phyloP scores from a whole-genome alignment of 2,797 vertebrate genomes.

The Microctenopoma lineatum region DNA sequence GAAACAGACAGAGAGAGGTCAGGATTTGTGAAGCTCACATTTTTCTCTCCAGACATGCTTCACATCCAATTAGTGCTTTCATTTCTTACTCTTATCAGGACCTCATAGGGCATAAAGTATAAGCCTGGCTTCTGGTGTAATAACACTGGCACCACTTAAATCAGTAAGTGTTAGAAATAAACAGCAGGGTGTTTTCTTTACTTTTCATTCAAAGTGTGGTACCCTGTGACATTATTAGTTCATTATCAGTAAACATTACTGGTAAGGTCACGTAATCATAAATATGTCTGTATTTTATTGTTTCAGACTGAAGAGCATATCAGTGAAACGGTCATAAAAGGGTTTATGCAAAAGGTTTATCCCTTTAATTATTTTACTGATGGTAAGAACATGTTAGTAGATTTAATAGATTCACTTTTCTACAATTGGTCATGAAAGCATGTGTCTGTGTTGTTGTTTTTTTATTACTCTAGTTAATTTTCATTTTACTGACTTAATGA shows the following conservation, averaged over 20 bases:
- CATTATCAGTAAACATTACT: no score
- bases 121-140: conserved; percentile 46
- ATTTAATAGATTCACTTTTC: not conserved
- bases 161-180: conserved; percentile 33
- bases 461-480: not conserved
- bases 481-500: not conserved
- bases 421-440: not conserved
- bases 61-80: conserved; percentile 36
- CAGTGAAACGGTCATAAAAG: not conserved
- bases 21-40: conserved; percentile 27
- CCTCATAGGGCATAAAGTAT: conserved; percentile 44
- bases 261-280: no score
- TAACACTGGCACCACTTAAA: conserved; percentile 24
- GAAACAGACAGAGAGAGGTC: not conserved
- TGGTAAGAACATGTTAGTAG: not conserved
- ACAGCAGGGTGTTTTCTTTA: conserved; percentile 29
- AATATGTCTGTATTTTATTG: not conserved
- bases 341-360: not conserved
- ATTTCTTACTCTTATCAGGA: conserved; percentile 55
- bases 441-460: not conserved
- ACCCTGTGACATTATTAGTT: no score
- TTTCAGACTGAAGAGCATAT: not conserved
- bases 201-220: conserved; percentile 26
- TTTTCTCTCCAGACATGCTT: conserved; percentile 43
- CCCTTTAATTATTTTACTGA: not conserved